Conservation (phyloP, 2,888 invertebrate genomes). For the Sphaeridia pumilis region DNA sequence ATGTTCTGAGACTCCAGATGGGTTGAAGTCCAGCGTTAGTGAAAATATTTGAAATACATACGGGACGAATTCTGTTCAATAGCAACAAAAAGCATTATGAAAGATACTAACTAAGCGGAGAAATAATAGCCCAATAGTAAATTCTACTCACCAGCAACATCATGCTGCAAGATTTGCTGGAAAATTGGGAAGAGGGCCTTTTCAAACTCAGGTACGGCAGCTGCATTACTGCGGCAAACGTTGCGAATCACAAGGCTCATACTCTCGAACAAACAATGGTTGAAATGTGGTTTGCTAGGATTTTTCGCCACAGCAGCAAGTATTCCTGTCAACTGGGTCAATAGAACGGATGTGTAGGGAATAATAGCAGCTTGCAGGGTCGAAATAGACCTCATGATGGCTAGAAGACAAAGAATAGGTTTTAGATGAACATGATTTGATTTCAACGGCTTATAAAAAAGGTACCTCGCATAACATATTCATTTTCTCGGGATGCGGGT, state of each 20-base stretch:
- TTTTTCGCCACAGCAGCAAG: conserved; percentile 75
- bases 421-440: conserved; percentile 3
- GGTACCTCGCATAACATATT: conserved; percentile 92
- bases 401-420: conserved; percentile 42
- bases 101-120: neutral
- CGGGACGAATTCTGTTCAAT: conserved; percentile 79
- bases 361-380: conserved; percentile 68
- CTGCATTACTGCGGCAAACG: conserved; percentile 68
- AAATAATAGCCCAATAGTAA: neutral
- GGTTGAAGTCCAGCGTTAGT: conserved; percentile 67
- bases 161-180: conserved; percentile 84
- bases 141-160: conserved; percentile 60
- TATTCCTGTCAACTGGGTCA: conserved; percentile 75
- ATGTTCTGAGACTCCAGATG: conserved; percentile 54
- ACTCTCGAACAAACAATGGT: conserved; percentile 95
- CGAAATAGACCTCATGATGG: conserved; percentile 78
- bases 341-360: conserved; percentile 63
- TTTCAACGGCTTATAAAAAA: neutral
- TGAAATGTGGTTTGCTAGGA: conserved; percentile 93
- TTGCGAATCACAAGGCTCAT: conserved; percentile 78
- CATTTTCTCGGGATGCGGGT: conserved; percentile 76
- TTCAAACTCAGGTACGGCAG: conserved; percentile 77
- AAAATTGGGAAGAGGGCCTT: conserved; percentile 87
- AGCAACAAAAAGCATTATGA: neutral
- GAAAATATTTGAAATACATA: conserved; percentile 97